Percentiles rank a stretch among this genome's conserved stretches.
phyloP scores from a whole-genome alignment of 2,888 invertebrate species.

The Meandrusa payeni region DNA sequence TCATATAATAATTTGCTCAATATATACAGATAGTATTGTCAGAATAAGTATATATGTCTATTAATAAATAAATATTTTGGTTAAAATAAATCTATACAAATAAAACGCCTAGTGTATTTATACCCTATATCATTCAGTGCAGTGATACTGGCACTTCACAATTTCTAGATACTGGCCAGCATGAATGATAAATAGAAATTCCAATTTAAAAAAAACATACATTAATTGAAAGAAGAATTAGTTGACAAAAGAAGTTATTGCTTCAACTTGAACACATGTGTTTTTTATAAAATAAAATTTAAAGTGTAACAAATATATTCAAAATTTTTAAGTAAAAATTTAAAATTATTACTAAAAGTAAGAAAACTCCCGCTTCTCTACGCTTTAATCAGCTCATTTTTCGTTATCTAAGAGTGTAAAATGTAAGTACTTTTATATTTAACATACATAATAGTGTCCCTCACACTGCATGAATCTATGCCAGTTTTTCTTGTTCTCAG shows the following conservation, averaged over 20 bases:
- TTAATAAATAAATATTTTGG: too few relatives aligned
- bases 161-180: conserved; percentile 26
- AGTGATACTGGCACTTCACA: conserved; percentile 10
- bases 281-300: conserved; percentile 49
- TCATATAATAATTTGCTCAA: too few relatives aligned
- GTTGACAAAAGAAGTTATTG: conserved; percentile 43
- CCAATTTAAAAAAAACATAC: conserved; percentile 30
- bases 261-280: conserved; percentile 45
- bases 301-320: conserved; percentile 34
- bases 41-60: too few relatives aligned
- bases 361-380: conserved; percentile 35
- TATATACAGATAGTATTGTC: too few relatives aligned
- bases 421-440: conserved; percentile 29
- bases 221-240: conserved; percentile 36
- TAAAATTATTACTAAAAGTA: conserved; percentile 24
- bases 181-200: conserved; percentile 32
- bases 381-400: conserved; percentile 3
- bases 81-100: too few relatives aligned
- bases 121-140: background rate
- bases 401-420: conserved; percentile 20
- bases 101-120: conserved; percentile 2
- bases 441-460: too few relatives aligned
- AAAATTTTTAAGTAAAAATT: conserved; percentile 31
- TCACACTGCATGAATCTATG: too few relatives aligned
- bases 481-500: conserved; percentile 38